Base-by-base conservation (phyloP, 2,888 invertebrate species). In the Eupsilia transversa region DNA sequence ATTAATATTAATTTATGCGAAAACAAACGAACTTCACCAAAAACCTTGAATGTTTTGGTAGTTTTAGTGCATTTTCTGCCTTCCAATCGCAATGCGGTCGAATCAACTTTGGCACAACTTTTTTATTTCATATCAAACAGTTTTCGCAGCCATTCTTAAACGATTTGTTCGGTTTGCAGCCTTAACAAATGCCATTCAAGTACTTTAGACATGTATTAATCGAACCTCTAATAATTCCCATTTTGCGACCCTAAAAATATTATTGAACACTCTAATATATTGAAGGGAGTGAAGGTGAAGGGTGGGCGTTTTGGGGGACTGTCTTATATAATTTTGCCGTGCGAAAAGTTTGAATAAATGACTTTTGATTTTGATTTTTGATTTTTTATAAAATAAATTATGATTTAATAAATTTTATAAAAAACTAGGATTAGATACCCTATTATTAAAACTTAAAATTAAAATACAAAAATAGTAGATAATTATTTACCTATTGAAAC, bases 341-440 rank as follows among this genome's bases (percentile, higher is more conserved):
- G n/a, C n/a, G n/a, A n/a, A n/a, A n/a, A n/a, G n/a, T n/a, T n/a
- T n/a, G n/a, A n/a, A n/a, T n/a, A n/a, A n/a, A n/a, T n/a, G n/a
- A n/a, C n/a, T n/a, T n/a, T n/a, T n/a, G n/a, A n/a, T n/a, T n/a
- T n/a, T n/a, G n/a, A n/a, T n/a, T n/a, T n/a, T n/a, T n/a, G n/a
- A n/a, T n/a, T n/a, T 89, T 89, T 92, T 93, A 93, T 86, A 49
- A 0, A 17, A 1, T 84, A 84, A 83, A 86, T 92, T 92, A 92
- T 92, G 90, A 92, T 77, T 94, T 94, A 93, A 92, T 93, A 94
- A 94, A 92, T 94, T 96, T 93, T 89, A 80, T 91, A 89, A 92
- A 93, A 97, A 96, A 97, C 97, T 97, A 97, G 97, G 97, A 97
- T 97, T 97, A 97, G 97, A 97, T 97, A 97, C 97, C 97, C 97